A percentile compares a stretch with the other conserved stretches of the same genome.
These are phyloP conservation scores for Hyperoplus lanceolatus DNA, from an alignment of 2,797 vertebrate genomes.

Conservation along the genomic window DNA sequence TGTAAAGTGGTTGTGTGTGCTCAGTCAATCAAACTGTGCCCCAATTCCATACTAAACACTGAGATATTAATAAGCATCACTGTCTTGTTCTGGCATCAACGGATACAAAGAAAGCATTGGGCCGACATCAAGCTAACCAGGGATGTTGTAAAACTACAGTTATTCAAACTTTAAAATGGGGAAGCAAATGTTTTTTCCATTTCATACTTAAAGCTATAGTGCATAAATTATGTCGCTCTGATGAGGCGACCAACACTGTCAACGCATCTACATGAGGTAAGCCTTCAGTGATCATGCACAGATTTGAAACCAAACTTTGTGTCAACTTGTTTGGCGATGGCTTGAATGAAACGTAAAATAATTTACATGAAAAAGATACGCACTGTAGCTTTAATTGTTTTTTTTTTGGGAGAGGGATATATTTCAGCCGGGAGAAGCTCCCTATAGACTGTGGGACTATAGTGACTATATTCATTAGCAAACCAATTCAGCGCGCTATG, in stretches of 20 bases:
- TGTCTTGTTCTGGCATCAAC: background rate
- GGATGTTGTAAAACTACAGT: background rate
- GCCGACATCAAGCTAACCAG: background rate
- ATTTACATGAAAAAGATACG: no score
- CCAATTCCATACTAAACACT: background rate
- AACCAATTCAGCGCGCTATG: background rate
- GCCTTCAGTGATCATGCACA: no score
- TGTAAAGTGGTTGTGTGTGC: conserved; percentile 4
- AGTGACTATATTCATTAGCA: background rate
- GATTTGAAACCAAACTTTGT: no score
- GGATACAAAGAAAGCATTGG: background rate
- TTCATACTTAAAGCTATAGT: no score
- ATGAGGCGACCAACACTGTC: no score
- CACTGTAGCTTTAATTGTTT: background rate
- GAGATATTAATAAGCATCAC: background rate
- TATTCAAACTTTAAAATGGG: background rate
- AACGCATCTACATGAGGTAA: no score
- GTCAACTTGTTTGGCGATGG: no score
- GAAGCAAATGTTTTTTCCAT: background rate
- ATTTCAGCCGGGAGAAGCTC: background rate
- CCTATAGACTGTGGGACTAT: background rate
- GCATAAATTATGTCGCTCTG: no score
- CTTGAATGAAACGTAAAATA: no score
- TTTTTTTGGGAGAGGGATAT: no score
- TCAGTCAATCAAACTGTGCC: background rate